Evolutionary conservation across 2,888 invertebrate genomes (phyloP), one percentile per base, ranked within the genome.

Genomic region (Calameuta pallipes): DNA sequence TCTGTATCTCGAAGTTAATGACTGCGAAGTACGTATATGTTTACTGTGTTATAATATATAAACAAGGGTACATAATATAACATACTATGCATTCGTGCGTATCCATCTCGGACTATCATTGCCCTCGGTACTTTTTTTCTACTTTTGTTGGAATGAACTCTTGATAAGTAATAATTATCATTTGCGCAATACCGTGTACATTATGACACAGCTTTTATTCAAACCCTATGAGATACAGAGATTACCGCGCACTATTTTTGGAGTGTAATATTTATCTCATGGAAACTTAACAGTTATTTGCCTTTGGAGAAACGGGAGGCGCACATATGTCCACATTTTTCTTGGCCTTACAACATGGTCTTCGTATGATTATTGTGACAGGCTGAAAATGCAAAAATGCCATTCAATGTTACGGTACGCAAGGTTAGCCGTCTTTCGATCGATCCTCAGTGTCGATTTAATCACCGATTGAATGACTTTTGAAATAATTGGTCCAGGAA

Each of bases 291-390:
- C 31, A 15, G 9, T 71, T 79, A 82, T 75, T 88, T 88, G 88
- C 88, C 89, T 88, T 85, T 80, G 84, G 77, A 34, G 84, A 76
- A 56, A 88, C 81, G n/a, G 82, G 81, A 15, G 87, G 89, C 36
- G 80, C 83, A 75, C 89, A 89, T 83, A 89, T 88, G 79, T 86
- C 85, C 69, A 78, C 73, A 37, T 80, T 82, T 9, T 85, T 82
- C 56, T 75, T 75, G 36, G 81, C 81, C 78, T 81, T 79, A 78
- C 89, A 88, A 78, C 88, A 88, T 34, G 87, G 87, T 82, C 85
- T 83, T 77, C 89, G 85, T 35, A 88, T 79, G 75, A 88, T 69
- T 69, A 88, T 77, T 70, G 79, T 86, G 77, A 88, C 80, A 23
- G 87, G 86, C 88, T 88, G 80, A 77, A 85, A 79, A 80, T 71